Evolutionary conservation across 2,888 invertebrate species (phyloP).

Genomic region (Cynaeus angustus): DNA sequence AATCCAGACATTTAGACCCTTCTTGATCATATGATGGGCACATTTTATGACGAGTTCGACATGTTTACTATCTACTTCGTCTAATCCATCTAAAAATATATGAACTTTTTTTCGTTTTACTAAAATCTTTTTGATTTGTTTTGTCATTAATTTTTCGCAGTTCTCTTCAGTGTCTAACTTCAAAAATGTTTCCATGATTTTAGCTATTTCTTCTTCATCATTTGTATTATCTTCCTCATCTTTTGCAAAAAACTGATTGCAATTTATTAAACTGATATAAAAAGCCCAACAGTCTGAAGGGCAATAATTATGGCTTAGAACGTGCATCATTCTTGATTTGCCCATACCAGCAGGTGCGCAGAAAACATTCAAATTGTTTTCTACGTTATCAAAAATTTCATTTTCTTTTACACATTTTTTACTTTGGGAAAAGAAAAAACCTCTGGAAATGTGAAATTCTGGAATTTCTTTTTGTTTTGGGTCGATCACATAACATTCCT

Average conservation of each 20-base stretch:
- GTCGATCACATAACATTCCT: background rate
- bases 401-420: background rate
- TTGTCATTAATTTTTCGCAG: background rate
- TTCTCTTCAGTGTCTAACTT: background rate
- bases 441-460: background rate
- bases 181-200: background rate
- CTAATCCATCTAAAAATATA: background rate
- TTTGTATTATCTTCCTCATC: background rate
- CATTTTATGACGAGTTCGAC: background rate
- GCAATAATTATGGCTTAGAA: background rate
- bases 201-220: too few relatives aligned
- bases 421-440: background rate
- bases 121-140: background rate
- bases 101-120: background rate
- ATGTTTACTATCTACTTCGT: background rate
- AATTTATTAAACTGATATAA: background rate
- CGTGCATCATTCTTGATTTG: background rate
- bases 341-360: constrained; percentile 1
- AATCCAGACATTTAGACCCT: background rate
- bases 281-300: background rate
- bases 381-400: background rate
- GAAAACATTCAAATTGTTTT: background rate
- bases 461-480: background rate
- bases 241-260: background rate
- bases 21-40: background rate